Percentiles rank a stretch among this genome's conserved stretches.
Conservation (phyloP, 2,797 vertebrate species). For the Trachops cirrhosus region DNA sequence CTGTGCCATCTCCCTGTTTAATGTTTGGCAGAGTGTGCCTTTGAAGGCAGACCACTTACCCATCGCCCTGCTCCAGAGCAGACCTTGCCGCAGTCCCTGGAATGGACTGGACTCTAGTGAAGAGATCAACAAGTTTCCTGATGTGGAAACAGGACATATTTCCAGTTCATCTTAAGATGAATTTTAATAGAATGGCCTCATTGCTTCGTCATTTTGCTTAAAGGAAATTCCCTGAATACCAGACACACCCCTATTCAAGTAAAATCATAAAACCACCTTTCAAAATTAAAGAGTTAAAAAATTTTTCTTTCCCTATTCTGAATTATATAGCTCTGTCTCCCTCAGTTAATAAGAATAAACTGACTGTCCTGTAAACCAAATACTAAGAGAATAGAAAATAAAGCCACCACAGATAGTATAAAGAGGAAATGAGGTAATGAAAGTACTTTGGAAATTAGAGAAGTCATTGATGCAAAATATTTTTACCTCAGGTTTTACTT, state of each 20-base stretch:
- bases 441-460: conserved; percentile 66
- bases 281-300: neutral
- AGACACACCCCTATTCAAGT: neutral
- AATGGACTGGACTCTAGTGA: conserved; percentile 5
- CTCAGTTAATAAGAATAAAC: conserved; percentile 20
- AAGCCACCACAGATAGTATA: conserved; percentile 47
- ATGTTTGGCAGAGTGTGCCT: neutral
- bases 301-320: neutral
- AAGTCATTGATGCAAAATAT: conserved; percentile 59
- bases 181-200: neutral
- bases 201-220: conserved; percentile 11
- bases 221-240: conserved; percentile 43
- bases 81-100: neutral
- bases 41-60: neutral
- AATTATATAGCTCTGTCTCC: conserved; percentile 11
- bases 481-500: conserved; percentile 66
- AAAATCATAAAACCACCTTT: conserved; percentile 26
- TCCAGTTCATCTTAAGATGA: conserved; percentile 1
- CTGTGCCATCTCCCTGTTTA: neutral
- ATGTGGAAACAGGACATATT: neutral
- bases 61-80: neutral
- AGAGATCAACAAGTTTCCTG: neutral
- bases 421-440: conserved; percentile 60
- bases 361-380: conserved; percentile 38
- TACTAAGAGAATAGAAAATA: conserved; percentile 46